Percentiles rank a stretch among this genome's conserved stretches.
These are phyloP conservation scores for Podarcis muralis DNA, from an alignment of 2,113 vertebrate genomes.

Conservation along the genomic window DNA sequence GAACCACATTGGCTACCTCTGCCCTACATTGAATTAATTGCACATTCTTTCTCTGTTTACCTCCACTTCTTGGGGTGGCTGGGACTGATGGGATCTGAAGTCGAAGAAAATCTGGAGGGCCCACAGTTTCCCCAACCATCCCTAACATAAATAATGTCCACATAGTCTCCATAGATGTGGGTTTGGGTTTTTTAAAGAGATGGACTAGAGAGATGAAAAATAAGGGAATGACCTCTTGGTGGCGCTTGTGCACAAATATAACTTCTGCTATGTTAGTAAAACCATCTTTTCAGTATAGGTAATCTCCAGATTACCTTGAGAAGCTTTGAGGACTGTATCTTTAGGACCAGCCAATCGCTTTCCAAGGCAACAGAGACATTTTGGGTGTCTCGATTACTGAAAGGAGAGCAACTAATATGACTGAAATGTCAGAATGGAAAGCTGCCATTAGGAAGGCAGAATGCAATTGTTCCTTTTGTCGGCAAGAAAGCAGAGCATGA, in stretches of 20 bases:
- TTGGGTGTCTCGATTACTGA: background rate
- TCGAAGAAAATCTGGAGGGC: no score
- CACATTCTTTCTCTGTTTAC: no score
- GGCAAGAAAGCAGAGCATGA: background rate
- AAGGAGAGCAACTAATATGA: background rate
- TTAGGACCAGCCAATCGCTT: background rate
- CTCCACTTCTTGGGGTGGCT: no score
- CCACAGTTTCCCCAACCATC: no score
- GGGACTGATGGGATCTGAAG: no score
- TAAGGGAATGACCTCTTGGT: constrained; percentile 41
- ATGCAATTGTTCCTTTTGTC: background rate
- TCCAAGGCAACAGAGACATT: constrained; percentile 13
- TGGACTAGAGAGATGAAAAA: background rate
- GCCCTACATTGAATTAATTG: no score
- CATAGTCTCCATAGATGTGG: background rate
- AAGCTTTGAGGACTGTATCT: background rate
- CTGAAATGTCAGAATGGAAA: background rate
- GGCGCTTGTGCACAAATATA: constrained; percentile 10
- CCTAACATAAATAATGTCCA: background rate
- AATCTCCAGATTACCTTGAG: background rate
- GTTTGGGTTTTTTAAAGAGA: background rate
- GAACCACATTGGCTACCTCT: no score
- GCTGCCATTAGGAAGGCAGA: no score
- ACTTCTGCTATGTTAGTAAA: background rate
- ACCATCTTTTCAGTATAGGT: rapidly evolving